Conservation (phyloP, 2,888 invertebrate genomes). For the Mesopsocus fuscifrons region DNA sequence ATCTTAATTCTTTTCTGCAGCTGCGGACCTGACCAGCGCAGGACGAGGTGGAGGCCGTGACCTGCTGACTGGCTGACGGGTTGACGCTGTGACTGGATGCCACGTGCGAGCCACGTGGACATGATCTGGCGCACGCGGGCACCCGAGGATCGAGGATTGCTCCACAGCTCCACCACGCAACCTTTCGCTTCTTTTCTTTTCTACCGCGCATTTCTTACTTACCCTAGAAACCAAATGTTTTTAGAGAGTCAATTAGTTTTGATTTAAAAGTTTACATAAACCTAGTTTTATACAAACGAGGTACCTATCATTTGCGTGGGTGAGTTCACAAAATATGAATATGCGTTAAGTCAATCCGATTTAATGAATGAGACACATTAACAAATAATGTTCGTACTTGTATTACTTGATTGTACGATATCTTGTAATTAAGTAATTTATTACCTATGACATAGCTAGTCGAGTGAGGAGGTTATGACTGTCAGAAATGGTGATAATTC, state of each 20-base stretch:
- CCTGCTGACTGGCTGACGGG: slow-evolving; percentile 14
- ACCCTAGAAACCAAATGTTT: background rate
- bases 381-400: background rate
- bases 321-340: background rate
- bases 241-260: too few relatives aligned
- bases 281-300: background rate
- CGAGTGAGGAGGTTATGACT: too few relatives aligned
- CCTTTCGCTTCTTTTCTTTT: too few relatives aligned
- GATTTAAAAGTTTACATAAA: background rate
- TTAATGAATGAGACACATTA: background rate
- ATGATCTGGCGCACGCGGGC: too few relatives aligned
- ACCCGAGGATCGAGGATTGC: too few relatives aligned
- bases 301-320: background rate
- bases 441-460: too few relatives aligned
- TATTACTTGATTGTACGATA: background rate
- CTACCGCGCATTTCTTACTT: background rate
- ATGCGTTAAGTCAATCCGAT: background rate
- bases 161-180: too few relatives aligned
- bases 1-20: slow-evolving; percentile 59
- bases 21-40: slow-evolving; percentile 33
- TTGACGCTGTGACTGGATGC: too few relatives aligned
- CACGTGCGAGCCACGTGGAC: too few relatives aligned
- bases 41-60: slow-evolving; percentile 19
- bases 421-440: too few relatives aligned
- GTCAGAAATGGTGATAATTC: too few relatives aligned